A percentile compares a stretch with the other conserved stretches of the same genome.
Evolutionary conservation across 2,113 vertebrate species (phyloP).

Genomic region (Columba janthina): DNA sequence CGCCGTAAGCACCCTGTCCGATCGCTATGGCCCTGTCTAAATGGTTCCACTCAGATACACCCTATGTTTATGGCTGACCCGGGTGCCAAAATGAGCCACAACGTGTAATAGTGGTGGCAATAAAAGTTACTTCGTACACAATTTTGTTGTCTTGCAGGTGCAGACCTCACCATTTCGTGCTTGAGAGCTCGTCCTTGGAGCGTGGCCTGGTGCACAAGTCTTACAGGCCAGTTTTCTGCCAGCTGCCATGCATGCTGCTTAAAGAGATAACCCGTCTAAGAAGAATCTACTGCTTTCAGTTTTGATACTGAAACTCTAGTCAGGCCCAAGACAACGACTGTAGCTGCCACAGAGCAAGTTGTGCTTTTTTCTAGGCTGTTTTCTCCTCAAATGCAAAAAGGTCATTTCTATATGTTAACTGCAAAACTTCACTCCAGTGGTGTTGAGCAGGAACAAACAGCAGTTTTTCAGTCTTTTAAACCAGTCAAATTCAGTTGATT

Average conservation of each 20-base stretch:
- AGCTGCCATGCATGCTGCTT: not conserved
- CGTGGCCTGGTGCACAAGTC: not conserved
- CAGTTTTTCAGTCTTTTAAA: not conserved
- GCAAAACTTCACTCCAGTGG: not conserved
- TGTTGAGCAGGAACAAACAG: not conserved
- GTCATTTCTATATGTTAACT: not conserved
- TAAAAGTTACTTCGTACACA: not conserved
- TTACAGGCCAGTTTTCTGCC: not conserved
- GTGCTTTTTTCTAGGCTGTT: not conserved
- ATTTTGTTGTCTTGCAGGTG: not conserved
- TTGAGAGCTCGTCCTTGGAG: accelerated
- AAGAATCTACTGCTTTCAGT: not conserved
- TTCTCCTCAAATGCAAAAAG: not conserved
- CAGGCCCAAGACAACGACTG: not conserved
- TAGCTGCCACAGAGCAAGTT: not conserved
- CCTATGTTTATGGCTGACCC: accelerated
- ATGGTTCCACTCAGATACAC: not conserved
- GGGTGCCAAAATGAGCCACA: not conserved
- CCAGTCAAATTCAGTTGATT: not conserved
- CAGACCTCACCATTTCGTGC: not conserved
- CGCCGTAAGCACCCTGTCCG: too few species aligned
- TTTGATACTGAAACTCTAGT: not conserved
- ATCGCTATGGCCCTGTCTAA: not conserved
- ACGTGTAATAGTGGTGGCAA: not conserved
- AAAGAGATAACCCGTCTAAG: not conserved